A percentile compares a stretch with the other conserved stretches of the same genome.
Evolutionary conservation across 2,797 vertebrate genomes (phyloP).

Genomic region (Caiman crocodilus): DNA sequence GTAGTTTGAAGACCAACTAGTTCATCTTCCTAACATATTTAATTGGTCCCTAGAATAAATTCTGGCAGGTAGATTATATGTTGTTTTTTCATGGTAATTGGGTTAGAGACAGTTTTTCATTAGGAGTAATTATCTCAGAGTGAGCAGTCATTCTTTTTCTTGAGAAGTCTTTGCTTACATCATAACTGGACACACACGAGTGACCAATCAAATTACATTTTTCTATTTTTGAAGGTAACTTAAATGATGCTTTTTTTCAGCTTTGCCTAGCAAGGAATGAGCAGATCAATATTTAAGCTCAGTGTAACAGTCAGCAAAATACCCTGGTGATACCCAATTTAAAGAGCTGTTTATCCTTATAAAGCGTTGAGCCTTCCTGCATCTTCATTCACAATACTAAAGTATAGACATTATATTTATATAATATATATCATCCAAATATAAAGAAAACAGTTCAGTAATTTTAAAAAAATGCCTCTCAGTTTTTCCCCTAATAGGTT

Average conservation of each 20-base stretch:
- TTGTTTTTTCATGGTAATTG: not conserved
- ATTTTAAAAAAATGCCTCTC: not conserved
- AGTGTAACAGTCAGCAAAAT: not conserved
- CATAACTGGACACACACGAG: not conserved
- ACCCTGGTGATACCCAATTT: not conserved
- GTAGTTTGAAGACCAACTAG: not conserved
- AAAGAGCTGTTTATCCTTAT: not conserved
- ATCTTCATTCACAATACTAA: not conserved
- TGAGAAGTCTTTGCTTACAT: not conserved
- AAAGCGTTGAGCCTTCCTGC: not conserved
- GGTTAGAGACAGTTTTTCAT: not conserved
- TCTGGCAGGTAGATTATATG: not conserved
- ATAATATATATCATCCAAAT: not conserved
- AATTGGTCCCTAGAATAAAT: not conserved
- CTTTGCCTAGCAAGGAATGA: not conserved
- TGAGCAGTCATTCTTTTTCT: not conserved
- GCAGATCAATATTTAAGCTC: not conserved
- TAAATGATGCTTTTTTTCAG: not conserved
- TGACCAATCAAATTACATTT: slow-evolving; percentile 4
- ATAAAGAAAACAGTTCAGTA: not conserved
- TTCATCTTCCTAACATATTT: not conserved
- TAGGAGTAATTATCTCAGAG: not conserved
- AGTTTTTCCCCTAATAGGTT: not conserved
- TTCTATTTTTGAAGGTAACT: not conserved
- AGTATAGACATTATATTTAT: no score